Base-by-base conservation (phyloP, 2,113 vertebrate species). In the Eptesicus fuscus region DNA sequence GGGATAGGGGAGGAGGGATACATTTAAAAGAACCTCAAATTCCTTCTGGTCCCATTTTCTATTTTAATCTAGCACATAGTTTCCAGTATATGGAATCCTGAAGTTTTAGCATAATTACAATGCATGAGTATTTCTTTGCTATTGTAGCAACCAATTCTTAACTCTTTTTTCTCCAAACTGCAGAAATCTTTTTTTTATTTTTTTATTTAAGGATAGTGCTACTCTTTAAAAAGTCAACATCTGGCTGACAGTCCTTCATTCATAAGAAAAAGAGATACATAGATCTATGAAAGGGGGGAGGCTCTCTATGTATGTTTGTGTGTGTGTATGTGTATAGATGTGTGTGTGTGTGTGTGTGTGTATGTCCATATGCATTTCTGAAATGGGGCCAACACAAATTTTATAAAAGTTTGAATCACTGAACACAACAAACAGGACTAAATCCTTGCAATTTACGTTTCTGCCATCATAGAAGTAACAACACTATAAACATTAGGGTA, bases 181-280 rank as follows among this genome's bases (percentile, higher is more conserved):
- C 9, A 32, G 76, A 92, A 63, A n/a, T 18, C 5, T 17, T 22
- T 53, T 53, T 80, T 80, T n/a, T n/a, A 83, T 47, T 94, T 94
- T 95, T 76, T 12, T 95, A n/a, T 76, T 16, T 51, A 76, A 35
- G 12, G 12, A 67, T 83, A 49, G 44, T 28, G 2, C 18, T 77
- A 2, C 69, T 88, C 42, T 83, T 95, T 79, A 61, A 25, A 93
- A 93, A 91, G 51, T 90, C 79, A 95, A 47, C 42, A n/a, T 90
- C 79, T 92, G 12, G n/a, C 22, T 74, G 16, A 37, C 23, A 90
- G 65, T 49, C 35, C 65, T 88, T 93, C 56, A 88, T 40, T 47
- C 49, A 77, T 22, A 13, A 87, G 63, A 51, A 89, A 49, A 90
- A 73, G n/a, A 78, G 65, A 94, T 40, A 79, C 70, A 88, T 16